Percentiles rank a stretch among this genome's conserved stretches.
phyloP scores from a whole-genome alignment of 2,797 vertebrate species.

The Cynodonichthys magdalenae region DNA sequence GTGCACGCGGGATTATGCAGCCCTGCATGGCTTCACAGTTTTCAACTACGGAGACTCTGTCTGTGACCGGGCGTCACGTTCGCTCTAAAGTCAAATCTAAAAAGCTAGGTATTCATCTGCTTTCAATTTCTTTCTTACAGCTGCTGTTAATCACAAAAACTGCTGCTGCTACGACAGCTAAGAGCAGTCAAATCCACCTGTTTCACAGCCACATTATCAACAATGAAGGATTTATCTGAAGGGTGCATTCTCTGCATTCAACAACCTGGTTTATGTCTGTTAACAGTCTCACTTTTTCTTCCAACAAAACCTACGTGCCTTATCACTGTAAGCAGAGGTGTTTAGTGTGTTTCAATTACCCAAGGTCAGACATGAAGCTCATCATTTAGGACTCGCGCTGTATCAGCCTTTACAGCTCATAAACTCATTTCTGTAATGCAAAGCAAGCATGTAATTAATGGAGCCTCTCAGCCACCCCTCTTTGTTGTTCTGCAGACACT shows the following conservation, averaged over 20 bases:
- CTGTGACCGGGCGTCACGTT: slow-evolving; percentile 4
- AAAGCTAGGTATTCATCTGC: not conserved
- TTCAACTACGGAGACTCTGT: slow-evolving; percentile 39
- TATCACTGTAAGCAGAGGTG: slow-evolving; percentile 38
- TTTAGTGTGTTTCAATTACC: slow-evolving; percentile 73
- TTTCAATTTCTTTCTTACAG: not conserved
- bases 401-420: slow-evolving; percentile 73
- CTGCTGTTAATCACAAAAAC: slow-evolving; percentile 6
- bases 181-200: slow-evolving; percentile 32
- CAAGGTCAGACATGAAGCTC: slow-evolving; percentile 77
- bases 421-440: slow-evolving; percentile 76
- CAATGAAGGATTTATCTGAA: slow-evolving; percentile 1
- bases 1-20: slow-evolving; percentile 44
- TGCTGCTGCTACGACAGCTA: slow-evolving; percentile 19
- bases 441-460: slow-evolving; percentile 83
- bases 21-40: slow-evolving; percentile 46
- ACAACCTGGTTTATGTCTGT: slow-evolving; percentile 16
- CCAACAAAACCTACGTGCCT: slow-evolving; percentile 10
- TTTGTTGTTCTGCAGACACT: slow-evolving; percentile 82
- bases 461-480: slow-evolving; percentile 76
- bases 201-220: slow-evolving; percentile 22
- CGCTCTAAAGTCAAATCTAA: slow-evolving; percentile 9
- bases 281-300: slow-evolving; percentile 7
- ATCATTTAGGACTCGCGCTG: slow-evolving; percentile 66
- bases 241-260: slow-evolving; percentile 4